Evolutionary conservation across 2,888 invertebrate genomes (phyloP).

Genomic region (Chelonus formosanus): DNA sequence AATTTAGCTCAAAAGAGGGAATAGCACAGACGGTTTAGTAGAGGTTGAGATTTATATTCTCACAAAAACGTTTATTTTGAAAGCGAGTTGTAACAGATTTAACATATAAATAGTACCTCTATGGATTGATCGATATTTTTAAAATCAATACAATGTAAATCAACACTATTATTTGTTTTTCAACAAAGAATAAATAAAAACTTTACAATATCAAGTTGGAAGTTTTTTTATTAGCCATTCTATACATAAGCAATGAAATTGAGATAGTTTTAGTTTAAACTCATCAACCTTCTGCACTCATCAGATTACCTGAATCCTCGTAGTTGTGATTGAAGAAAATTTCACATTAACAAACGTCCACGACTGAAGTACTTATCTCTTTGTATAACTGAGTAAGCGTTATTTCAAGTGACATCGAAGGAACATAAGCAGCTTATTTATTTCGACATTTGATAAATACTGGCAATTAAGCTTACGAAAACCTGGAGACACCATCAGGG

Average conservation of each 20-base stretch:
- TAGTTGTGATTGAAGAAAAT: constrained; percentile 12
- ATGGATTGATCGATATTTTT: too few species aligned
- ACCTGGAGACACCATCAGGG: constrained; percentile 9
- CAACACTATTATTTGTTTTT: too few species aligned
- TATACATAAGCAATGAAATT: too few species aligned
- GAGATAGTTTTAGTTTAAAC: too few species aligned
- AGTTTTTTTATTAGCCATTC: too few species aligned
- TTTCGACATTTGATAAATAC: constrained; percentile 60
- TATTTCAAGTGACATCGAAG: constrained; percentile 46
- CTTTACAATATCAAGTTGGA: too few species aligned
- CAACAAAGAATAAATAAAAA: too few species aligned
- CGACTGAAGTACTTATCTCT: constrained; percentile 51
- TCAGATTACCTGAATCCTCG: too few species aligned
- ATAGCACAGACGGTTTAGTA: constrained; percentile 56
- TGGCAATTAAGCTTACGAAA: constrained; percentile 56
- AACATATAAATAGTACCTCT: too few species aligned
- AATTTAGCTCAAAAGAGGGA: constrained; percentile 30
- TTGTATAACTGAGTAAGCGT: constrained; percentile 50
- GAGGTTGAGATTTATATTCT: constrained; percentile 61
- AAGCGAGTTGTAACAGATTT: too few species aligned
- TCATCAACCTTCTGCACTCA: too few species aligned
- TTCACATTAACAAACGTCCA: constrained; percentile 32
- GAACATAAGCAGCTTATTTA: constrained; percentile 60
- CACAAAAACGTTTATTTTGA: not conserved
- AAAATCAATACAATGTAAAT: too few species aligned